Base-by-base conservation (phyloP, 2,113 vertebrate species). In the Centropus unirufus region DNA sequence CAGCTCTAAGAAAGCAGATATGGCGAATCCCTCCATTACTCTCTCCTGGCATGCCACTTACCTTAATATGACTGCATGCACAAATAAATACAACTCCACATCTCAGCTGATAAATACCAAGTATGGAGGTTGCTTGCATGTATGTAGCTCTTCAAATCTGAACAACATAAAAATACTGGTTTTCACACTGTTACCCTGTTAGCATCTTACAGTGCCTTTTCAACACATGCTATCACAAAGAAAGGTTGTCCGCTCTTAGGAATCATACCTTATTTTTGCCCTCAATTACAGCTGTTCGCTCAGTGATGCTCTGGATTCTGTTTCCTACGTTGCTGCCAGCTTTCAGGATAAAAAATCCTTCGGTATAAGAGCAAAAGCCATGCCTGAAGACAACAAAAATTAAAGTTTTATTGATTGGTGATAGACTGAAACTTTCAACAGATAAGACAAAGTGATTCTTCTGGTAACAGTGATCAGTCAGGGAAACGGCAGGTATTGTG, bases 201-300 rank as follows among this genome's bases (percentile, higher is more conserved):
- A 67, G 8, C 47, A 63, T 44, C 47, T 76, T 51, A 54, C 21
- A 78, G 14, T 36, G 49, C 3, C 22, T 78, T 74, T 82, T 47
- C 47, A 84, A 62, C 11, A 66, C 36, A 30, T 6, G 9, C n/a
- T 79, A n/a, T n/a, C 87, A 58, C 39, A 79, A 8, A 47, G 39
- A 54, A 64, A 68, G 23, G 13, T 69, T 57, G 36, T 78, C 62
- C 89, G 32, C 22, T 40, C 36, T 29, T 24, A 34, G 24, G 23
- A 91, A 46, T 42, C 97, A 70, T 98, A 99, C 99, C 99, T 99
- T 99, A 67, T 98, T 98, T 97, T 98, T 99, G 82, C 99, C 99
- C 92, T 98, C 98, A 93, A 99, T 98, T 54, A 99, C 91, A 97
- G 98, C 98, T 4, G 96, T 98, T 92, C 98, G 97, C 92, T 98